Evolutionary conservation across 2,113 vertebrate species (phyloP).

Genomic region (Bambusicola thoracicus): DNA sequence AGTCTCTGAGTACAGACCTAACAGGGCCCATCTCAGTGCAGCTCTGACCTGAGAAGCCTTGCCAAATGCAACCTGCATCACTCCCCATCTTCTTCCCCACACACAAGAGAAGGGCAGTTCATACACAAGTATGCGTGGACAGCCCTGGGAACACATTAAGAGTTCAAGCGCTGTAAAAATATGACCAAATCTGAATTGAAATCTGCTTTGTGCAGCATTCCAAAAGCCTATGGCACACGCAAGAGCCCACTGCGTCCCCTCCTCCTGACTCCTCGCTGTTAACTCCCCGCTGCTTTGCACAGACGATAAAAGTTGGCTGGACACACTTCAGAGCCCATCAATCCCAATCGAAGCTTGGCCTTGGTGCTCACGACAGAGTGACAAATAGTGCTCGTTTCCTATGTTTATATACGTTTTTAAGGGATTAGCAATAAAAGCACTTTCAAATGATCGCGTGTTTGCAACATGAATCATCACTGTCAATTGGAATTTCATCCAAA

Average conservation of each 20-base stretch:
- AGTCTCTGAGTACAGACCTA: neutral
- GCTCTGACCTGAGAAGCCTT: neutral
- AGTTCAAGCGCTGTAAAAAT: neutral
- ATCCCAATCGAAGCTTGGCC: neutral
- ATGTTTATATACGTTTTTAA: conserved; percentile 1
- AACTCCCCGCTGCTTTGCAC: neutral
- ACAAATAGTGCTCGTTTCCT: neutral
- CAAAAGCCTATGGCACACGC: neutral
- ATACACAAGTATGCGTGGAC: neutral
- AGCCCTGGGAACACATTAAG: neutral
- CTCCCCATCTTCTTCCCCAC: neutral
- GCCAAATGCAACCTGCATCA: neutral
- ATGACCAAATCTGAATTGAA: neutral
- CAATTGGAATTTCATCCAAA: neutral
- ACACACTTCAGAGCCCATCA: conserved; percentile 9
- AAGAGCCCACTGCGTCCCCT: neutral
- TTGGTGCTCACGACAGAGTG: neutral
- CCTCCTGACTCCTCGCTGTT: neutral
- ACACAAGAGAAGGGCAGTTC: neutral
- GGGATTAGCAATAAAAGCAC: conserved; percentile 1
- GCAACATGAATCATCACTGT: neutral
- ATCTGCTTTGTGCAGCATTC: neutral
- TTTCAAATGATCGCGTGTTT: neutral
- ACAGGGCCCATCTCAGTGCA: accelerated
- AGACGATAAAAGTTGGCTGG: neutral